These are phyloP conservation scores for Illadopsis cleaveri DNA, from an alignment of 2,113 vertebrate species.

Conservation along the genomic window DNA sequence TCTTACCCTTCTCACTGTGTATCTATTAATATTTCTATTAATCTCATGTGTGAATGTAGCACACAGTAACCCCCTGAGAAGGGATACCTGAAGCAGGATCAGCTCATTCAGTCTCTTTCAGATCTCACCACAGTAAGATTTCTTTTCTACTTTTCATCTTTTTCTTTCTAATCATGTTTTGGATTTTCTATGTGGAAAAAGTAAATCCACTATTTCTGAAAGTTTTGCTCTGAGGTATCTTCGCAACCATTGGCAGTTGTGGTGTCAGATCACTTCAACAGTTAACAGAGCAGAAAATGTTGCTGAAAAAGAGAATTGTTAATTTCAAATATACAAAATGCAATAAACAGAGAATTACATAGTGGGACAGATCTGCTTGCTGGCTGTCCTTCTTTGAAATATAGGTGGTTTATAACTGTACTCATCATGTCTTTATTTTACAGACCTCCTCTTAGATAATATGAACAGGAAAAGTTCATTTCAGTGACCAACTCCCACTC, in stretches of 20 bases:
- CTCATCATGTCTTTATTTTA: neutral
- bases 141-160: neutral
- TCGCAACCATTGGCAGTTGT: neutral
- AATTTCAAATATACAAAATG: neutral
- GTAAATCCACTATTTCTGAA: neutral
- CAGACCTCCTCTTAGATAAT: neutral
- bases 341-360: neutral
- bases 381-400: neutral
- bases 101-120: neutral
- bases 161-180: neutral
- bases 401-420: neutral
- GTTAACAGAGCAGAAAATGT: neutral
- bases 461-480: neutral
- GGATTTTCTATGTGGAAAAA: neutral
- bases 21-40: neutral
- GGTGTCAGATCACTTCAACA: neutral
- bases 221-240: neutral
- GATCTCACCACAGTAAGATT: neutral
- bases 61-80: neutral
- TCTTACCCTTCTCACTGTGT: neutral
- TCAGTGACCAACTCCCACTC: neutral
- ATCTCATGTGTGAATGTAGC: neutral
- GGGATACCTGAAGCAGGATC: neutral
- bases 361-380: neutral
- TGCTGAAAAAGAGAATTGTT: neutral